A percentile compares a stretch with the other conserved stretches of the same genome.
phyloP scores from a whole-genome alignment of 2,888 invertebrate genomes.

The Parnassius glacialis region DNA sequence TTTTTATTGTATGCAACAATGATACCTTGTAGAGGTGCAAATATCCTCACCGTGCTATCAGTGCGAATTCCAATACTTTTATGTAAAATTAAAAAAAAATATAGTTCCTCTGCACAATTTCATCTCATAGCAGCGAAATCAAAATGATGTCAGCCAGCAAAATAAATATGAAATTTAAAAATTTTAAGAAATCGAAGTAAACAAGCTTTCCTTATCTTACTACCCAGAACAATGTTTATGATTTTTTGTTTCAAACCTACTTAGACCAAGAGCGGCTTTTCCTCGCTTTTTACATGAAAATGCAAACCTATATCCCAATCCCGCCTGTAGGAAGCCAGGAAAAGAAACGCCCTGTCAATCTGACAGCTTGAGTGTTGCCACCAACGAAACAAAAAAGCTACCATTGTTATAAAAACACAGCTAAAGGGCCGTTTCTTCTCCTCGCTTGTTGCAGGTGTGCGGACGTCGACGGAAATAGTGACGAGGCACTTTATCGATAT shows the following conservation, averaged over 20 bases:
- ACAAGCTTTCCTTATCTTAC: too few relatives aligned
- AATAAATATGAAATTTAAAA: too few relatives aligned
- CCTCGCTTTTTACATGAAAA: slow-evolving; percentile 68
- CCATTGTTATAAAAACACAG: slow-evolving; percentile 27
- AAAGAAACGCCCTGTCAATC: slow-evolving; percentile 66
- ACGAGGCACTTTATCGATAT: slow-evolving; percentile 74
- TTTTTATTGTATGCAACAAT: slow-evolving; percentile 32
- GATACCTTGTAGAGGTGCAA: too few relatives aligned
- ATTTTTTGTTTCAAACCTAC: slow-evolving; percentile 14
- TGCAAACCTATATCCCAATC: slow-evolving; percentile 35
- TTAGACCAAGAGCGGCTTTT: slow-evolving; percentile 61
- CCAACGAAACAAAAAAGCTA: slow-evolving; percentile 22
- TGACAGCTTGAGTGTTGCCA: slow-evolving; percentile 37
- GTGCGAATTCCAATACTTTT: too few relatives aligned
- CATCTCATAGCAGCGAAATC: too few relatives aligned
- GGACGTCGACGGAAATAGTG: slow-evolving; percentile 74
- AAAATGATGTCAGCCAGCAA: too few relatives aligned
- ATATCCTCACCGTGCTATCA: too few relatives aligned
- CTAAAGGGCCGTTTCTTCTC: slow-evolving; percentile 68
- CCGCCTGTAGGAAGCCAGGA: slow-evolving; percentile 75
- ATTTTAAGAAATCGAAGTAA: too few relatives aligned
- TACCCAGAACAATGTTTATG: too few relatives aligned
- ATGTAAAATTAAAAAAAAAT: too few relatives aligned
- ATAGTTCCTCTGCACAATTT: too few relatives aligned
- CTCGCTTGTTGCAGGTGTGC: slow-evolving; percentile 76